Evolutionary conservation across 2,888 invertebrate genomes (phyloP), one percentile per base, ranked within the genome.

Genomic region (Harpalus rufipes): DNA sequence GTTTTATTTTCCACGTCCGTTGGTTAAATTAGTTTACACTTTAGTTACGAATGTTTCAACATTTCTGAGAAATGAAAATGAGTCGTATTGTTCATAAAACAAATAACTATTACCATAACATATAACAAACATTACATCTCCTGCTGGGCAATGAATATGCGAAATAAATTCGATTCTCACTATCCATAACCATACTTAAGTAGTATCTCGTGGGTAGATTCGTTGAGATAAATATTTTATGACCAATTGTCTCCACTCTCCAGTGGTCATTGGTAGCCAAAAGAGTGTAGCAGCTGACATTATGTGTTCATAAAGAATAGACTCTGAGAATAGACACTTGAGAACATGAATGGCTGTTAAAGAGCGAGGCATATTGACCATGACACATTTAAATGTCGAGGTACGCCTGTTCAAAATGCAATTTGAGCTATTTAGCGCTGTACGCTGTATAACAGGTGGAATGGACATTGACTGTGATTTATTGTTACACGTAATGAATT

Each of bases 361-460:
- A 74, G 72, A 74, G 72, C 72, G 25, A 44, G 18, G 41, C 44
- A 44, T 74, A 74, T 74, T 74, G 72, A 74, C 72, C 72, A 44
- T 74, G 72, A 74, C 72, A 44, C 72, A 51, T 74, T 74, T 74
- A 74, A 74, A 74, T 68, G 68, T 68, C 68, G 44, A 18, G 68
- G 72, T 44, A 44, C 18, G 41, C 10, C 72, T 12, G 12, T 44
- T 5, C 72, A 74, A 16, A 74, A 74, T 74, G 16, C n/a, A 44
- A 44, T 44, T 44, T 44, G 16, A 44, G 10, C 10, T 8, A 44
- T 74, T 74, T 63, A 59, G 12, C 32, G 32, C 32, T 32, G 32
- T 32, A 7, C 25, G 12, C 12, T 25, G 25, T 8, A 10, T 21
- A 63, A 63, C 63, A 63, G 63, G 63, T 63, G 63, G 18, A 18